Base-by-base conservation (phyloP, 2,113 vertebrate genomes). In the Otocyon megalotis region DNA sequence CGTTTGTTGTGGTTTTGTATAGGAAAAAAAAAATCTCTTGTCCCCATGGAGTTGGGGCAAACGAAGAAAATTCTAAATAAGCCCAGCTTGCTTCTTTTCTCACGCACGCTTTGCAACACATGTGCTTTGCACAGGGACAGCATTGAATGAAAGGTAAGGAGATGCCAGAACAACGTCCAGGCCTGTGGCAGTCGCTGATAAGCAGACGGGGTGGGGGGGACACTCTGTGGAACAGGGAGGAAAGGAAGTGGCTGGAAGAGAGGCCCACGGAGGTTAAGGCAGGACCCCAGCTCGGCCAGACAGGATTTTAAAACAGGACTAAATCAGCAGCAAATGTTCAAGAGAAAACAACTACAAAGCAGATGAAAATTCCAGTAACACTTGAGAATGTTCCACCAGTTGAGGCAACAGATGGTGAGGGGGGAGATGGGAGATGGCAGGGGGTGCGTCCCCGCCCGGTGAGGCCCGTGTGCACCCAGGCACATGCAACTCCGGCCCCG, bases 321-420 rank as follows among this genome's bases (percentile, higher is more conserved):
- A 95, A 97, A 77, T 94, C 92, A 95, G 77, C 77, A 96, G 71
- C 93, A 97, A 94, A 91, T 94, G 54, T 93, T 80, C 65, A 63
- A 90, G 71, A 86, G 65, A 19, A 19, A 30, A 60, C 62, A 74
- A 54, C 37, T 54, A 22, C 37, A 92, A 80, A 58, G 14, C 50
- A 43, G 93, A 94, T 65, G 71, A 58, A 69, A 96, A 60, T 96
- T 71, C 50, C n/a, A 16, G 22, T 15, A 63, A 94, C 96, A 24
- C 35, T 50, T 88, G 90, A 82, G 88, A 90, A 88, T 94, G 89
- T 83, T 67, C 0, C 0, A 80, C 72, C 35, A 26, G 35, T 65
- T 35, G n/a, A 65, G 50, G 56, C 9, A 19, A 32, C 17, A 3
- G 82, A 83, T 28, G 62, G 79, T 4, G 14, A 22, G 4, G 8